Evolutionary conservation across 1,140 invertebrate species (phyloP), one percentile per base, ranked within the genome.

Genomic region (Calliphora vicina): DNA sequence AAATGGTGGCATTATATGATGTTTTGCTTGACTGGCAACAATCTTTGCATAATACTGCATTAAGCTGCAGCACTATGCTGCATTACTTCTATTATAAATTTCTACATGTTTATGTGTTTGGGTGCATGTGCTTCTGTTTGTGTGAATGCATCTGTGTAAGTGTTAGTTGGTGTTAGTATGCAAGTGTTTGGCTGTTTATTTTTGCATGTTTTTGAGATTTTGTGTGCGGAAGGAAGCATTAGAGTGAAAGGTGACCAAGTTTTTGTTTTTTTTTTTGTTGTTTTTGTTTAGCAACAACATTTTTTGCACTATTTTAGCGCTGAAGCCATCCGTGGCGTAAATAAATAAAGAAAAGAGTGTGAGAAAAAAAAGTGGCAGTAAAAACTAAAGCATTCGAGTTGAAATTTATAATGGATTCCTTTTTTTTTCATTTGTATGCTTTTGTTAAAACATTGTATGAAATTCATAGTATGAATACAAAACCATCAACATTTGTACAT

Each of bases 241-340:
- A 78, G 74, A 78, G 74, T 78, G 74, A 78, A 78, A 78, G 74
- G 74, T 78, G 74, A 78, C 74, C 74, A 78, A 78, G 74, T 78
- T 78, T 78, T 35, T 76, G n/a, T 76, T 43, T 43, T 35, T 10
- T 78, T 43, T 23, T 42, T 76, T 76, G 15, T 29, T 76, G n/a
- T 76, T 76, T 20, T 29, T 76, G n/a, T 76, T 76, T 20, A 74
- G 2, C 72, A 74, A 74, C 72, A 74, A 35, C 72, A 35, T 10
- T 74, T 27, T 6, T 74, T 74, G 13, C 74, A 67, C 61, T 67
- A 67, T 23, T 67, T 67, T 23, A 20, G 10, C 61, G 61, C 20
- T 67, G 61, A 67, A 20, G 61, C 61, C 61, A 20, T 23, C 61
- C 20, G 61, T 67, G 61, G 17, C 17, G 20, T 9, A 23, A 20